A percentile compares a stretch with the other conserved stretches of the same genome.
Conservation (phyloP, 2,113 vertebrate species). For the Eulemur macaco region DNA sequence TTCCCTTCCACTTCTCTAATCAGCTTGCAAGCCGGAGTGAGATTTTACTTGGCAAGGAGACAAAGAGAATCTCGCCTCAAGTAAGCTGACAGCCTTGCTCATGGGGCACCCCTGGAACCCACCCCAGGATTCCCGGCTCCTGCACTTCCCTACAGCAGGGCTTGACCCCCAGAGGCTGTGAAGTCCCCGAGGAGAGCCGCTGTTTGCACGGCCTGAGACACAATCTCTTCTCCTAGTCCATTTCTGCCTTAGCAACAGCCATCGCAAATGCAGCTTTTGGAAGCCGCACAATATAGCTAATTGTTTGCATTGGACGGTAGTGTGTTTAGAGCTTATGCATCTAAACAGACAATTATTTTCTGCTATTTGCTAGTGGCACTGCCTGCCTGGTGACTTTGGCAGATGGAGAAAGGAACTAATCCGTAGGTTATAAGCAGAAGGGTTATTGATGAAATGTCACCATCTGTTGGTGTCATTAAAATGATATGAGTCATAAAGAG, state of each 20-base stretch:
- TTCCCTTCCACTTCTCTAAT: neutral
- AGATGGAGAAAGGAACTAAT: constrained; percentile 77
- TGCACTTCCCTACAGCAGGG: neutral
- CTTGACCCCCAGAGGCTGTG: neutral
- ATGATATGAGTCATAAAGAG: constrained; percentile 67
- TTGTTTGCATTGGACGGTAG: constrained; percentile 66
- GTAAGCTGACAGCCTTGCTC: neutral
- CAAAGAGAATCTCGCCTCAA: constrained; percentile 30
- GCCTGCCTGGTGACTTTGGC: constrained; percentile 73
- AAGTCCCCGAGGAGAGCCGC: neutral
- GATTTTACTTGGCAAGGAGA: constrained; percentile 49
- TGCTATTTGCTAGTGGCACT: constrained; percentile 68
- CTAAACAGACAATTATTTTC: constrained; percentile 73
- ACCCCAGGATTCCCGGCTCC: neutral
- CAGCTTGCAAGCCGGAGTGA: constrained; percentile 28
- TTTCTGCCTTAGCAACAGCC: constrained; percentile 35
- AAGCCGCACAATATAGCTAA: constrained; percentile 52
- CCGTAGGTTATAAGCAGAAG: constrained; percentile 79
- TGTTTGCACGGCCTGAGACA: neutral
- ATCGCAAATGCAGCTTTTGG: constrained; percentile 46
- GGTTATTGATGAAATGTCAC: constrained; percentile 81
- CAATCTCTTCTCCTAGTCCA: neutral
- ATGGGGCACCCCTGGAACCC: neutral
- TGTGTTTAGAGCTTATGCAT: constrained; percentile 66
- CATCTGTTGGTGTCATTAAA: constrained; percentile 78